Evolutionary conservation across 2,888 invertebrate genomes (phyloP), one percentile per base, ranked within the genome.

Genomic region (Idaea dimidiata): DNA sequence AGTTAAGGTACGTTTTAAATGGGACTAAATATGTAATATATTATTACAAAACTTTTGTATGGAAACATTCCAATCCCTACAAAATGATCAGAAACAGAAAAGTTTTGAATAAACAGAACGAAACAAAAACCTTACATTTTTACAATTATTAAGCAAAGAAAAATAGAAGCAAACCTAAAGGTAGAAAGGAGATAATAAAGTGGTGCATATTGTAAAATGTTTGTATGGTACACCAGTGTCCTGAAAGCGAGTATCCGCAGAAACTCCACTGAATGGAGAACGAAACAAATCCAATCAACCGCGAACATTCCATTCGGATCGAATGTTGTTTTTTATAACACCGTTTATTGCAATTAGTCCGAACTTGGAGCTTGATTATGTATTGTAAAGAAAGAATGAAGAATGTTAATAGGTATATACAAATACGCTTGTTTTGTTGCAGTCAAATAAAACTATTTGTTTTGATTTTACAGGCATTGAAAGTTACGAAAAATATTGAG

Each of bases 221-320:
- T 78, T 76, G 69, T 77, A 82, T 78, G 79, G 81, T 78, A 78
- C 76, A 77, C 79, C 75, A 72, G 77, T 79, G 78, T 81, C 84
- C 78, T 78, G 78, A 74, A 82, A 78, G 78, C 75, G 76, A 77
- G 78, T 74, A 77, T 77, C 72, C 73, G 72, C 73, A 74, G 73
- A 72, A 77, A 75, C 73, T 74, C 72, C 59, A 73, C 73, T 74
- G 75, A 80, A 79, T 79, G 78, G 80, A 77, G 75, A 83, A 80
- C 79, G 82, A 82, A 86, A 83, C 85, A 83, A 86, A 88, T 82
- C 86, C 85, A 87, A 88, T 88, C 86, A 83, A 72, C 82, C 79
- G 74, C 81, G 77, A 86, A 80, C 78, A 79, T 80, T 74, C 72
- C 65, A 71, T 62, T 68, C 70, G 69, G 71, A 75, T 68, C 70